Base-by-base conservation (phyloP, 1,140 invertebrate genomes). In the Sweltsa coloradensis region DNA sequence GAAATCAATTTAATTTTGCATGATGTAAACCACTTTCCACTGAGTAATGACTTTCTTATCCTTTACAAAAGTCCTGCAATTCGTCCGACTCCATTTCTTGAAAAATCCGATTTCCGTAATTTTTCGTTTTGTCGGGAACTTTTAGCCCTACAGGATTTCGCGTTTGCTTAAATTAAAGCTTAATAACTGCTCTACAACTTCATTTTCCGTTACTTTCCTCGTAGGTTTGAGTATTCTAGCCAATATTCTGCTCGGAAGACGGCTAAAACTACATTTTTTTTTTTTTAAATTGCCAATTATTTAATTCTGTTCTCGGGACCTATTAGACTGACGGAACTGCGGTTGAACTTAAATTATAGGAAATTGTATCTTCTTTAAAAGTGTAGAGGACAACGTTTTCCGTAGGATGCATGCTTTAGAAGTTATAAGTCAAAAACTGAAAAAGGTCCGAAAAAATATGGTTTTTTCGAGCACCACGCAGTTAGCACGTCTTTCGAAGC, bases 151-250 rank as follows among this genome's bases (percentile, higher is more conserved):
- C 41, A 42, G 41, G 26, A n/a, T 42, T 42, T 23, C 41, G 18
- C 5, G 19, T 42, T 16, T 42, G 25, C 41, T 42, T 42, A 42
- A 42, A 42, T 42, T 42, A 42, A 42, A 42, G 26, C 26, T 42
- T 16, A 42, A 42, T 42, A 42, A 42, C 41, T 42, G 41, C 41
- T 42, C 25, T 42, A 42, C 41, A 42, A 42, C 41, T 42, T n/a
- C 26, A 11, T 42, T 27, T 36, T 23, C 19, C 26, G 25, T 42
- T 4, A 22, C 41, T 42, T 42, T 42, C n/a, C 41, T 42, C n/a
- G 41, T 42, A 22, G 41, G 41, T 22, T 42, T n/a, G 24, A 42
- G 41, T 42, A 42, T 42, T 42, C 25, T 23, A 27, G 41, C 41
- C 41, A 23, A 42, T 42, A 42, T 42, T 42, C 25, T 5, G 41